Evolutionary conservation across 2,113 vertebrate genomes (phyloP), one percentile per base, ranked within the genome.

Genomic region (Philantomba maxwellii): DNA sequence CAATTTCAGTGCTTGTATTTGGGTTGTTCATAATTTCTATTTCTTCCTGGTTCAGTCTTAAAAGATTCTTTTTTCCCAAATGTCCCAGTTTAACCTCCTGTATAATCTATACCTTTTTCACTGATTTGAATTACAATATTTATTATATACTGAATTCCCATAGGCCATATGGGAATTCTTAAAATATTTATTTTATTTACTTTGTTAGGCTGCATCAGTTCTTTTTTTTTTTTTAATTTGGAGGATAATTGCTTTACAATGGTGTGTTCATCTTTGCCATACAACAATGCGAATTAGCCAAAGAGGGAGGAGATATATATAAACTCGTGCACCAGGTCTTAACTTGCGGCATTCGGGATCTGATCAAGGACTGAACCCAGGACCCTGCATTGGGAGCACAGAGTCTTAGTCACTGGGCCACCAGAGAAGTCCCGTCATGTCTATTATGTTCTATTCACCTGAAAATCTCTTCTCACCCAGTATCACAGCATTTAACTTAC

Each of bases 31-130:
- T 39, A 39, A 13, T 23, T 73, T 39, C n/a, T 73, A 23, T 73
- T 73, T 73, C 66, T 39, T 73, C 19, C n/a, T 73, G n/a, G n/a
- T 73, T 73, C n/a, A 23, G 66, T 70, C 66, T 70, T 39, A 10
- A n/a, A 36, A 70, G 64, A 70, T 70, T 70, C 66, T 80, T 39
- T 91, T 91, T 82, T 70, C 19, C 26, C 78, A 93, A 57, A 2
- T 92, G 49, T 51, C 49, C 11, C 19, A 57, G 12, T 17, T 66
- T 16, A 73, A 83, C 19, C 58, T 89, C 19, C 77, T 66, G 39
- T 91, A 53, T 33, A 87, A 92, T 47, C 51, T 47, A 64, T 55
- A 78, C 5, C 15, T 94, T 96, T 57, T 92, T 94, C 51, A 80
- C 26, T 19, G 5, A 45, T 49, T 47, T n/a, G 25, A 94, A 91